Evolutionary conservation across 2,797 vertebrate species (phyloP).

Genomic region (Clamator glandarius): DNA sequence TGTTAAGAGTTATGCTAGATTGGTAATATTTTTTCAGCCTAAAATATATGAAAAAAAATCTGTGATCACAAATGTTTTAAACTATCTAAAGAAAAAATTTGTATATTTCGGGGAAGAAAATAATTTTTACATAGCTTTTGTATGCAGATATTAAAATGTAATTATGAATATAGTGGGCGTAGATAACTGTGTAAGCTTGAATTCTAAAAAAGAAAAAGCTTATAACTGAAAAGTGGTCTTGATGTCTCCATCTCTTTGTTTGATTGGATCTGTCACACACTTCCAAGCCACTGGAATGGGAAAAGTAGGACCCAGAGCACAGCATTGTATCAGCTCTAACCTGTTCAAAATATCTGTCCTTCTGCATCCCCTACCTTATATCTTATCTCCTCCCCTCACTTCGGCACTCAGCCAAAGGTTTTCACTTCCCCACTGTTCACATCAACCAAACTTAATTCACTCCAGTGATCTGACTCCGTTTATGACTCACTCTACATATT

Average conservation of each 20-base stretch:
- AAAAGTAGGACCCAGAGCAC: neutral
- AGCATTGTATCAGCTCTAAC: neutral
- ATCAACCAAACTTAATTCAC: neutral
- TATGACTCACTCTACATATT: neutral
- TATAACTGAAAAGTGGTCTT: conserved; percentile 68
- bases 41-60: conserved; percentile 80
- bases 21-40: conserved; percentile 84
- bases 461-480: neutral
- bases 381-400: neutral
- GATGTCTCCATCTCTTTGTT: conserved; percentile 48
- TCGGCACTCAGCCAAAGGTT: neutral
- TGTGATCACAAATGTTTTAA: conserved; percentile 84
- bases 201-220: conserved; percentile 82
- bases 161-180: conserved; percentile 83
- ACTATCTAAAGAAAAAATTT: conserved; percentile 83
- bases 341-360: neutral
- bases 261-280: neutral
- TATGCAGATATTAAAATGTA: conserved; percentile 86
- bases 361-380: neutral
- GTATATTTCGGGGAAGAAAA: conserved; percentile 83
- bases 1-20: conserved; percentile 84
- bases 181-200: conserved; percentile 83
- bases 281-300: neutral
- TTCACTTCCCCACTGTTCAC: neutral
- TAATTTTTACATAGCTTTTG: conserved; percentile 87